Evolutionary conservation across 2,113 vertebrate species (phyloP), one percentile per base, ranked within the genome.

Genomic region (Lepidothrix coronata): DNA sequence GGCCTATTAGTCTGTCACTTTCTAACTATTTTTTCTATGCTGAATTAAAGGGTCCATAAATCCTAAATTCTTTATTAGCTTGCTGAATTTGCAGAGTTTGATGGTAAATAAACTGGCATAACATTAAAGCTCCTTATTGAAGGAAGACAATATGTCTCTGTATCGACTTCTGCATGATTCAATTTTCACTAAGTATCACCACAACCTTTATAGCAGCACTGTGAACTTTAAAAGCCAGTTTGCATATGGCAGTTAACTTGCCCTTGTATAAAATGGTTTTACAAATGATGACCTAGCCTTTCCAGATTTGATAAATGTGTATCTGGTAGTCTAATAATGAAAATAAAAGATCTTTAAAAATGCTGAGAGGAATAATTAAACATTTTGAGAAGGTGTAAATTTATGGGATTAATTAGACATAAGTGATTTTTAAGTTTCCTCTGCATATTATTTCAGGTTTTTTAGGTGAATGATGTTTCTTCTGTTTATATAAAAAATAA

Each of bases 161-260:
- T 97, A 97, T 98, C 15, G 97, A 98, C 96, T 97, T 96, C 79
- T 93, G 39, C 80, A 84, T 95, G 95, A 98, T 97, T 98, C 97
- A 97, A 97, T 98, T 98, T 97, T 92, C 92, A 94, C 96, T 95
- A 90, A 98, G 92, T 81, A 97, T 96, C 76, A 90, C 82, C 94
- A 87, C 93, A 97, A 97, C 84, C 89, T 97, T 97, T 94, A 63
- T 92, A 96, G 94, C 82, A 95, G 89, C 79, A 65, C 88, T 7
- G 7, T 92, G 97, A 98, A 97, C 95, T 97, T 93, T 97, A 97
- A 97, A 98, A 98, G 95, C 95, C 96, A 91, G 91, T 94, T 97
- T 96, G 93, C 80, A 88, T 95, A 92, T 92, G 97, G 93, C 90
- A 96, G 96, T 98, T 97, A 95, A 95, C 95, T 97, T 97, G 91